Conservation (phyloP, 1,140 invertebrate species). For the Zaprionus inermis region DNA sequence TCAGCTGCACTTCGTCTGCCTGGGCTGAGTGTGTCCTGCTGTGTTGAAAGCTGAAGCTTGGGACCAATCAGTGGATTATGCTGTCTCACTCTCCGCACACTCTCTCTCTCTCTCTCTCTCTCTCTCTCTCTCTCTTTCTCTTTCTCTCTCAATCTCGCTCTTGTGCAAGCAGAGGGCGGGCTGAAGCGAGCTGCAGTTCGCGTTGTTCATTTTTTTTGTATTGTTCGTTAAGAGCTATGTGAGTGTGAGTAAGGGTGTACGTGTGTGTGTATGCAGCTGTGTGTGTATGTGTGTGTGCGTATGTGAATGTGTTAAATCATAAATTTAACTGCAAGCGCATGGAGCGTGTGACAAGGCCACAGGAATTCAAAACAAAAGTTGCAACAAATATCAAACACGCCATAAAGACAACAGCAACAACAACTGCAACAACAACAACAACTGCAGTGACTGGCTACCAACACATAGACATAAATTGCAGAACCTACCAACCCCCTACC, state of each 20-base stretch:
- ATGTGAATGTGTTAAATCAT: constrained; percentile 62
- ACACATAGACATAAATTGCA: constrained; percentile 71
- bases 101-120: neutral
- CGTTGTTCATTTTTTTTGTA: constrained; percentile 60
- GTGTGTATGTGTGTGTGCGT: constrained; percentile 16
- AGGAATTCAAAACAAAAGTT: constrained; percentile 82
- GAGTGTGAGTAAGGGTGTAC: constrained; percentile 1
- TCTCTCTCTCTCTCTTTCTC: neutral
- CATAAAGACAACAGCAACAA: constrained; percentile 74
- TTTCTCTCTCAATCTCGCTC: neutral
- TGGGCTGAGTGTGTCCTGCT: constrained; percentile 50
- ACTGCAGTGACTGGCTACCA: constrained; percentile 17
- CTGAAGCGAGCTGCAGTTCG: constrained; percentile 19
- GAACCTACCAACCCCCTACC: constrained; percentile 23
- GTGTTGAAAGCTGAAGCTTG: constrained; percentile 79
- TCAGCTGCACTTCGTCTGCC: neutral
- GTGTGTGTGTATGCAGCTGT: constrained; percentile 37
- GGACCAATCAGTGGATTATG: constrained; percentile 79
- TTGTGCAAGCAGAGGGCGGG: neutral
- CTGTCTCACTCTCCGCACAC: constrained; percentile 46
- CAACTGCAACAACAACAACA: constrained; percentile 31
- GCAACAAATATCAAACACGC: constrained; percentile 80
- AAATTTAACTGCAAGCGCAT: constrained; percentile 77
- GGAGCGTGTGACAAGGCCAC: constrained; percentile 78
- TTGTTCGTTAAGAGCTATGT: constrained; percentile 70